Base-by-base conservation (phyloP, 1,140 invertebrate genomes). In the Hylaeus volcanicus region DNA sequence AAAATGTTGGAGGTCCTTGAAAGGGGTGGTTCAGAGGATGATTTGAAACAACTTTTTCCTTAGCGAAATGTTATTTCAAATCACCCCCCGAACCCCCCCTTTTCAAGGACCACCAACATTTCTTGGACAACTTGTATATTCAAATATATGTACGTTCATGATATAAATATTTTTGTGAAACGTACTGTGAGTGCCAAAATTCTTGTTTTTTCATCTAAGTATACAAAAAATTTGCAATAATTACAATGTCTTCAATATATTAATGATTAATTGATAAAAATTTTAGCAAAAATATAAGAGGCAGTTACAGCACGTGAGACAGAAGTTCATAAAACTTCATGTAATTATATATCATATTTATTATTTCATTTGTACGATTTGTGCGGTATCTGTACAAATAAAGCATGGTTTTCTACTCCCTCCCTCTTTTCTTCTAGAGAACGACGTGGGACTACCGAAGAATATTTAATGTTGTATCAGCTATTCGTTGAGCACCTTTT, bases 401-500 rank as follows among this genome's bases (percentile, higher is more conserved):
- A 87, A 87, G 55, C 3, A 60, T 55, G 63, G 48, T 77, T 51
- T 70, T n/a, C 64, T 79, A 14, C 26, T 74, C 63, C 45, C 14
- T 43, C 41, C 56, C 14, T 43, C 5, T 81, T 45, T 58, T 79
- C 60, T 86, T 86, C 70, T 71, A 81, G 76, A 76, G 41, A 81
- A 61, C 85, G 58, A 77, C 81, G 77, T 65, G 66, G 85, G 82
- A 86, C 39, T 61, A 60, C 41, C 11, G 43, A 86, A 74, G 63
- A 66, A 73, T 66, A 87, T 78, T 86, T 86, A 86, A 84, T 78
- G 43, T 86, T 73, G 61, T 26, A 26, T 68, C 74, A 12, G 51
- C 64, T 53, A 73, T 81, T 81, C 79, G 48, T 81, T 60, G 68
- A 89, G 83, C 85, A 88, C 74, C 82, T 82, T 90, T 90, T 90